These are phyloP conservation scores for Anthopleura sola DNA, from an alignment of 64 coral and sea anemone species.

Conservation along the genomic window DNA sequence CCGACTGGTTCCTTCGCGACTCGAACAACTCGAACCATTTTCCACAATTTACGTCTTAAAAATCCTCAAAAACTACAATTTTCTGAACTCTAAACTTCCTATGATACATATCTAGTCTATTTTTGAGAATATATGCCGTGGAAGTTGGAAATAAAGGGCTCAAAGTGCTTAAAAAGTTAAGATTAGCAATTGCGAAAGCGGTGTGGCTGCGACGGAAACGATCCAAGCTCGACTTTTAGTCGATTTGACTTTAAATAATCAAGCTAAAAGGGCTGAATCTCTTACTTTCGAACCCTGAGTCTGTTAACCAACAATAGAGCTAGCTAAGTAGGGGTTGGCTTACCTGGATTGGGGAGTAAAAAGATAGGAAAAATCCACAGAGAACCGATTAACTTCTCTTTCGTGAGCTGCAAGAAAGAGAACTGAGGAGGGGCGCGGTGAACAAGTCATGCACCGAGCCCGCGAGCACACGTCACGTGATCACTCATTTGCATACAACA, in stretches of 20 bases:
- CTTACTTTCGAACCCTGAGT: background rate
- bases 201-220: background rate
- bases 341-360: background rate
- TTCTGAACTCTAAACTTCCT: background rate
- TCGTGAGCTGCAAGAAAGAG: slow-evolving; percentile 12
- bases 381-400: background rate
- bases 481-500: background rate
- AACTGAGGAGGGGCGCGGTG: slow-evolving; percentile 13
- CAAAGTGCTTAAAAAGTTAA: background rate
- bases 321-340: background rate
- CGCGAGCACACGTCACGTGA: slow-evolving; percentile 15
- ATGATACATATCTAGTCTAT: background rate
- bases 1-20: background rate
- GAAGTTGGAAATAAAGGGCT: background rate
- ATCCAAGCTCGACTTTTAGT: background rate
- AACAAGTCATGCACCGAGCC: slow-evolving; percentile 2
- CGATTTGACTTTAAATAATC: background rate
- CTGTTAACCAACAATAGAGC: background rate
- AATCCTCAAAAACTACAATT: background rate
- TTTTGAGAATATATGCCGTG: background rate
- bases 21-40: background rate
- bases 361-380: background rate
- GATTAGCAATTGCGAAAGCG: slow-evolving; percentile 25
- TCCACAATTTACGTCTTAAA: background rate
- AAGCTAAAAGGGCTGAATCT: background rate